Base-by-base conservation (phyloP, 2,113 vertebrate species). In the Amblyornis subalaris region DNA sequence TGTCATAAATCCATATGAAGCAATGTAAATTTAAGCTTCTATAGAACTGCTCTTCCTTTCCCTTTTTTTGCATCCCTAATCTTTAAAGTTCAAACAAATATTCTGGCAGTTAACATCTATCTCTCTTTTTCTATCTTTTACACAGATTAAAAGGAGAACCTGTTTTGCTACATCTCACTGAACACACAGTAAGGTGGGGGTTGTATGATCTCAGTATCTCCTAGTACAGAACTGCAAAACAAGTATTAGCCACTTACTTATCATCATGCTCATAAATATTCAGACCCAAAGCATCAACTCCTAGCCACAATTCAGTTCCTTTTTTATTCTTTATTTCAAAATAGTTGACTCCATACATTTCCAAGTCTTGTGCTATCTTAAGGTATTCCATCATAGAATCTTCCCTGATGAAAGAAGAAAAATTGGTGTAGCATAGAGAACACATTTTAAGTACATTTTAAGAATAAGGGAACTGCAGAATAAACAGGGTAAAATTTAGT, bases 271-370 rank as follows among this genome's bases (percentile, higher is more conserved):
- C 99, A 85, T 99, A 99, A 97, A 99, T 99, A 98, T 99, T 99
- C 91, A 99, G 98, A 62, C 99, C 99, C 78, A 99, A 98, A 61
- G 99, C 99, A 79, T 99, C 99, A 76, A 99, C 99, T 14, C 99
- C 99, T 83, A 99, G 98, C 99, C 99, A 99, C 67, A 99, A 97
- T 95, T 99, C 99, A 36, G 99, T 99, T 94, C 99, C 99, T 95
- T 99, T 99, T 97, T 99, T 99, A 97, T 99, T 99, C 96, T 99
- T 99, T 97, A 99, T 99, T 98, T 99, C 99, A 97, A 99, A 99
- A 98, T 99, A 99, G 98, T 99, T 99, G 90, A 99, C 99, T 19
- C 99, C 99, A 65, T 99, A 99, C 99, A 99, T 99, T 98, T 99
- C 99, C 96, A 99, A 96, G 96, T 99, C 99, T 96, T 99, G 99